Evolutionary conservation across 2,797 vertebrate species (phyloP).

Genomic region (Limnodromus scolopaceus): DNA sequence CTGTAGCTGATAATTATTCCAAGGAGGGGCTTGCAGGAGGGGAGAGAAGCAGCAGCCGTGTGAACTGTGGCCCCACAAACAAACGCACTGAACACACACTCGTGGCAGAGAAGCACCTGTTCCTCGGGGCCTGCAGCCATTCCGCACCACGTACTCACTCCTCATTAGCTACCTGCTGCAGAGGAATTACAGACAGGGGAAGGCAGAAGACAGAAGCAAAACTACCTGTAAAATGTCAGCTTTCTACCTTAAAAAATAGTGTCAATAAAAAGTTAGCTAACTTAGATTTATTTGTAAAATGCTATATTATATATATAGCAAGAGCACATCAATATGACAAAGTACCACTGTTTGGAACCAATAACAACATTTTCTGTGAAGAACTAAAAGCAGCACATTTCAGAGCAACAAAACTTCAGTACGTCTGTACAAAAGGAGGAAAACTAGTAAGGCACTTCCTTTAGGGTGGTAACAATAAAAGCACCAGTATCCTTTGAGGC

Average conservation of each 20-base stretch:
- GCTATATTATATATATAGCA: slow-evolving; percentile 55
- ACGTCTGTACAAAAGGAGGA: slow-evolving; percentile 20
- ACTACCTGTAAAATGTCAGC: background rate
- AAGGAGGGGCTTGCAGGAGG: background rate
- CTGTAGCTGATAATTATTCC: background rate
- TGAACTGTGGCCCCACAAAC: background rate
- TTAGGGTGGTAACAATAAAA: background rate
- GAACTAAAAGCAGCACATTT: slow-evolving; percentile 52
- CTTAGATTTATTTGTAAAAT: slow-evolving; percentile 69
- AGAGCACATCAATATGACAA: slow-evolving; percentile 16
- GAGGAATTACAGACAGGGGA: background rate
- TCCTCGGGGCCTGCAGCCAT: background rate
- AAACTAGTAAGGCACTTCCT: slow-evolving; percentile 43
- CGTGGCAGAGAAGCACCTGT: background rate
- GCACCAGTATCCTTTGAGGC: slow-evolving; percentile 12
- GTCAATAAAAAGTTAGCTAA: background rate
- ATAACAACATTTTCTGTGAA: background rate
- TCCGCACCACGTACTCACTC: background rate
- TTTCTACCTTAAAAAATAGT: background rate
- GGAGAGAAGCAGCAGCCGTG: background rate
- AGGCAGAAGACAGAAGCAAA: background rate
- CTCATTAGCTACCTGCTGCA: accelerated
- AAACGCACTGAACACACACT: accelerated
- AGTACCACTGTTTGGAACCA: slow-evolving; percentile 11
- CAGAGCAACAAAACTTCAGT: slow-evolving; percentile 48